Evolutionary conservation across 64 coral and sea anemone genomes (phyloP).

Genomic region (Orbicella faveolata): DNA sequence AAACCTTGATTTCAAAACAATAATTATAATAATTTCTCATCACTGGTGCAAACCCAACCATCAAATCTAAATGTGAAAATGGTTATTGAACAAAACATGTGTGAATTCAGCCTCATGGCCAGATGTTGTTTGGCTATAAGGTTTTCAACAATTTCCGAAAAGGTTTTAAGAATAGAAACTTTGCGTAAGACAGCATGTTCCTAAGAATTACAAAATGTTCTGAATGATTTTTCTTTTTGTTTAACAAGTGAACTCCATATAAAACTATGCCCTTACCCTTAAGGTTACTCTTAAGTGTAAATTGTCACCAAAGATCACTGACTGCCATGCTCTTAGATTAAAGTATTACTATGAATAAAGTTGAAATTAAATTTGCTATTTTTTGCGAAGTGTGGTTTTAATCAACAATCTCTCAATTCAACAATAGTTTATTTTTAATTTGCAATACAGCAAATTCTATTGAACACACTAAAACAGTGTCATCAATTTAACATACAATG

Average conservation of each 20-base stretch:
- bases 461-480: constrained; percentile 11
- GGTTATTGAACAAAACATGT: neutral
- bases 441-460: constrained; percentile 11
- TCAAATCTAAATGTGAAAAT: neutral
- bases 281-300: neutral
- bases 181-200: neutral
- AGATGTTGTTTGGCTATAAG: too few relatives aligned
- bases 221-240: neutral
- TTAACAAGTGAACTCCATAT: neutral
- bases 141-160: neutral
- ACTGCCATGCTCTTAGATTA: neutral
- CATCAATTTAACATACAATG: constrained; percentile 22
- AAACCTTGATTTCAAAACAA: neutral
- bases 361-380: neutral
- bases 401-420: constrained; percentile 31
- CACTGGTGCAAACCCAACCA: neutral
- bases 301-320: neutral
- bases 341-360: neutral
- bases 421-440: constrained; percentile 40
- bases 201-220: neutral
- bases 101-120: too few relatives aligned
- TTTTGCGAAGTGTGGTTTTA: constrained; percentile 3
- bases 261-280: constrained; percentile 5
- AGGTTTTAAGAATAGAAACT: neutral
- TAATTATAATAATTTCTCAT: neutral